Evolutionary conservation across 2,888 invertebrate genomes (phyloP).

Genomic region (Melangyna quadrimaculata): DNA sequence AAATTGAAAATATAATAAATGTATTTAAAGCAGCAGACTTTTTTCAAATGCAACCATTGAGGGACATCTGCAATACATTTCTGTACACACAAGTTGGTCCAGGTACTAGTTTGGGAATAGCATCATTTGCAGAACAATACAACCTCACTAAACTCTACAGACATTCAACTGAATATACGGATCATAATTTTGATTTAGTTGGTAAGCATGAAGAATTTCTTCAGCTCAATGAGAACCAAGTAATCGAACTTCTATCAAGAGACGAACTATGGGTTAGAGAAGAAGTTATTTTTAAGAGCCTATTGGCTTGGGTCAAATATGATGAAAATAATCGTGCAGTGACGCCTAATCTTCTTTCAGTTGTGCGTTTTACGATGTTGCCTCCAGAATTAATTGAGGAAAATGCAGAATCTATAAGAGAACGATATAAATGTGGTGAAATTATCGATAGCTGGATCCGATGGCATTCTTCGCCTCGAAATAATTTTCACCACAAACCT

Average conservation of each 20-base stretch:
- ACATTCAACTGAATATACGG: background rate
- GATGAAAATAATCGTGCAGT: background rate
- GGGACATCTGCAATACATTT: background rate
- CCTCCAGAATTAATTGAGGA: background rate
- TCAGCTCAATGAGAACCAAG: background rate
- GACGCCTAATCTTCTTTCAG: background rate
- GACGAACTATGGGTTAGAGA: background rate
- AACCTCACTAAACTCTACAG: background rate
- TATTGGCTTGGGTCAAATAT: conserved; percentile 2
- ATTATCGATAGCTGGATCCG: background rate
- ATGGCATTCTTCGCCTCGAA: background rate
- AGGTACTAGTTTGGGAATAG: background rate
- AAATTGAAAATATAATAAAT: background rate
- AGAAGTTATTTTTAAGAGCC: background rate
- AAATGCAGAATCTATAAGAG: background rate
- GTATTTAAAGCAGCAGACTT: background rate
- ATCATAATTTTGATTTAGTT: background rate
- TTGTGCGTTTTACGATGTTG: background rate
- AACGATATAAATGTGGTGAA: background rate
- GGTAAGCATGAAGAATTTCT: background rate
- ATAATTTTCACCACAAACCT: background rate
- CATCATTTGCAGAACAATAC: conserved; percentile 9
- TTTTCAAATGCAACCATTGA: background rate
- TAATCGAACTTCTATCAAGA: background rate
- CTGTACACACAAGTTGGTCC: background rate